Evolutionary conservation across 2,113 vertebrate genomes (phyloP).

Genomic region (Parotia lawesii): DNA sequence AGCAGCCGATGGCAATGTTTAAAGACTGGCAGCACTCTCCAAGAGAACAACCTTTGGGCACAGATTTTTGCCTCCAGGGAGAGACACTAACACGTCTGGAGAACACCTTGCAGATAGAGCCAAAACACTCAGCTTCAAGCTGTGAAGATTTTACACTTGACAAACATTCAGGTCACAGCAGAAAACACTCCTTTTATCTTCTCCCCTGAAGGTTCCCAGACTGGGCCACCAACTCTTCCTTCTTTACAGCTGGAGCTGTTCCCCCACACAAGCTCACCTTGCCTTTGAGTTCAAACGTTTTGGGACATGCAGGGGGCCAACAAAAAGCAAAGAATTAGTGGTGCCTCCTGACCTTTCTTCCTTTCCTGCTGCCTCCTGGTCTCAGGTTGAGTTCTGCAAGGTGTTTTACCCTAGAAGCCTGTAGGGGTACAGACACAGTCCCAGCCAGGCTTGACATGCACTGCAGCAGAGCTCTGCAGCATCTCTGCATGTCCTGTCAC

Average conservation of each 20-base stretch:
- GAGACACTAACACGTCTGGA: accelerated
- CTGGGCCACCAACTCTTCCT: background rate
- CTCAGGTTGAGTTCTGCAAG: background rate
- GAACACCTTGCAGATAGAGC: background rate
- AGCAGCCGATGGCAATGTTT: background rate
- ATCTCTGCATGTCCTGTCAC: accelerated
- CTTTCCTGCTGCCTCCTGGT: background rate
- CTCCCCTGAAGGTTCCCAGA: background rate
- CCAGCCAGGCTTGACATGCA: background rate
- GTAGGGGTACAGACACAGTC: background rate
- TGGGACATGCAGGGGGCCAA: background rate
- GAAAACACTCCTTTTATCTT: background rate
- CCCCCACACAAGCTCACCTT: background rate
- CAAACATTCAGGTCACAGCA: background rate
- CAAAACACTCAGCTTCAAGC: background rate
- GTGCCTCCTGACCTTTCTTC: background rate
- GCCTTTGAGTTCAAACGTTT: accelerated
- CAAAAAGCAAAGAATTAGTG: background rate
- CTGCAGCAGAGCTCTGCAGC: background rate
- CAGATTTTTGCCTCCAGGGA: background rate
- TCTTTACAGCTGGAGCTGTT: background rate
- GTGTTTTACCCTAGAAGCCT: background rate
- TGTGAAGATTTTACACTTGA: background rate
- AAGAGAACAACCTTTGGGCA: background rate
- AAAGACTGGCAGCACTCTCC: background rate